Conservation (phyloP, 2,888 invertebrate species). For the Lasioglossum villosulum region DNA sequence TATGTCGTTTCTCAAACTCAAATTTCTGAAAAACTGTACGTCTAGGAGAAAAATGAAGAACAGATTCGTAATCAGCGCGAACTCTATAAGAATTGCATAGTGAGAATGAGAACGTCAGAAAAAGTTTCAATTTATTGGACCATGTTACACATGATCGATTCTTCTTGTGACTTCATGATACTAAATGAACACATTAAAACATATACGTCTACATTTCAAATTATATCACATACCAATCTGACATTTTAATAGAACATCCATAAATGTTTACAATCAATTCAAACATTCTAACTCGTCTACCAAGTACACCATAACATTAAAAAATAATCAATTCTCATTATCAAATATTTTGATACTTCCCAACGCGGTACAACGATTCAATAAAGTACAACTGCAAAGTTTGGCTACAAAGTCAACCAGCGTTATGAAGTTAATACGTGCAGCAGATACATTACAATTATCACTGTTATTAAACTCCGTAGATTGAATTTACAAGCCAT, state of each 20-base stretch:
- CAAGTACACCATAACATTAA: neutral
- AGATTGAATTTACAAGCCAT: neutral
- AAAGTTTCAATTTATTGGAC: no score
- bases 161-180: no score
- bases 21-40: no score
- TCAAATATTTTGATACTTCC: neutral
- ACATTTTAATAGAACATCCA: neutral
- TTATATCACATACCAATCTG: neutral
- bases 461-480: neutral
- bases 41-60: no score
- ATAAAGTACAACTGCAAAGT: neutral
- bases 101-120: no score
- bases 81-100: no score
- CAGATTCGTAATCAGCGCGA: no score
- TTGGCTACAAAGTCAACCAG: neutral
- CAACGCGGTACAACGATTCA: neutral
- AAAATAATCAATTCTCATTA: neutral
- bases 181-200: no score
- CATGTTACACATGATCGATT: no score
- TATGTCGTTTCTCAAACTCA: no score
- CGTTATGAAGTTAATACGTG: neutral
- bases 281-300: neutral
- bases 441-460: slow-evolving; percentile 3
- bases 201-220: neutral
- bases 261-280: neutral